phyloP scores from a whole-genome alignment of 2,797 vertebrate species.

The Aldrovandia affinis region DNA sequence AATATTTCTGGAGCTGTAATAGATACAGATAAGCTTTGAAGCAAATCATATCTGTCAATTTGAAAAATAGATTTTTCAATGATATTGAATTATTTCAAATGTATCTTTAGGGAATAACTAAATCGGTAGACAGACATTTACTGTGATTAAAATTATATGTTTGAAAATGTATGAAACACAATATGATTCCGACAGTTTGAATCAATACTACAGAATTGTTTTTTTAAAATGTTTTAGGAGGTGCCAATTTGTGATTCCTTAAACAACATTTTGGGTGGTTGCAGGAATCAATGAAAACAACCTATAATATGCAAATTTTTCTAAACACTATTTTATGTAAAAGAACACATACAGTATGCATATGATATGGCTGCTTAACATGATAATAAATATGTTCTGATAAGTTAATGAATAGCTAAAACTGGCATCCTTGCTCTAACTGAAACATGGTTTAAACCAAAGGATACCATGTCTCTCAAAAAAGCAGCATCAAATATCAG shows the following conservation, averaged over 20 bases:
- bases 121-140: neutral
- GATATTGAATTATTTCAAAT: neutral
- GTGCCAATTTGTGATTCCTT: no score
- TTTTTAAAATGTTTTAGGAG: no score
- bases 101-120: no score
- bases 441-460: neutral
- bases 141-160: neutral
- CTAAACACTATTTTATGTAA: no score
- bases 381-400: neutral
- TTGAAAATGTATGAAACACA: neutral
- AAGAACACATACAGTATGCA: no score
- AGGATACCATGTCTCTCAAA: no score
- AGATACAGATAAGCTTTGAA: conserved; percentile 1
- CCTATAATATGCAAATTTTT: no score
- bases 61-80: neutral
- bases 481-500: neutral
- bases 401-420: neutral
- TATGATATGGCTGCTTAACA: no score
- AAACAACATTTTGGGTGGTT: no score
- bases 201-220: no score
- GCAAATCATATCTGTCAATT: neutral
- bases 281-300: no score
- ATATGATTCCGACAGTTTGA: no score
- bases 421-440: neutral
- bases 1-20: neutral